These are phyloP conservation scores for Parnassius apollo DNA, from an alignment of 2,888 invertebrate species.

Conservation along the genomic window DNA sequence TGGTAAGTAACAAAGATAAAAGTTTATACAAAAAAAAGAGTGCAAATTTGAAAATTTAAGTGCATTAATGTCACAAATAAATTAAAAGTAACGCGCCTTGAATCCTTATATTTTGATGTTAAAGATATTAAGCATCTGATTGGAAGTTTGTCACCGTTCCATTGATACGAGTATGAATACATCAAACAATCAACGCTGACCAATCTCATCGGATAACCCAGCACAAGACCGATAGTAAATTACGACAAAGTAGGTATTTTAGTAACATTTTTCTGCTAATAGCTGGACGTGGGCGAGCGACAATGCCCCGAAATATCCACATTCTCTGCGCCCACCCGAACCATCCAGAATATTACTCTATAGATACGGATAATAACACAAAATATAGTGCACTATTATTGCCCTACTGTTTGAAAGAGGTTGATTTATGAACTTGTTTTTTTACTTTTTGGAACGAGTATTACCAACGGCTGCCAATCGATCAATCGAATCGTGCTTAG, in stretches of 20 bases:
- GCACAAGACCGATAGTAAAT: slow-evolving; percentile 50
- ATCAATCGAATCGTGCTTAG: background rate
- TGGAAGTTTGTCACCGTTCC: background rate
- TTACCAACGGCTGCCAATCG: background rate
- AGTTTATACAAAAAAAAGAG: slow-evolving; percentile 36
- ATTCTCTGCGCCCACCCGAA: slow-evolving; percentile 63
- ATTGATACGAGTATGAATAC: slow-evolving; percentile 15
- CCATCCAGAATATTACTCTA: slow-evolving; percentile 62
- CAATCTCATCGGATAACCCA: slow-evolving; percentile 59
- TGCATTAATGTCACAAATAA: background rate
- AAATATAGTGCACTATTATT: slow-evolving; percentile 22
- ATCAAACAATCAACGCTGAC: slow-evolving; percentile 27
- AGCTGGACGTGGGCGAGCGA: slow-evolving; percentile 67
- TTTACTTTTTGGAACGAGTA: slow-evolving; percentile 13
- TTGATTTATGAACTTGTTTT: slow-evolving; percentile 26
- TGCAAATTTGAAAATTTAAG: background rate
- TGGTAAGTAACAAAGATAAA: slow-evolving; percentile 67
- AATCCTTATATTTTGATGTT: too few species aligned
- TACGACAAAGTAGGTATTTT: slow-evolving; percentile 61
- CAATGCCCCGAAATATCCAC: slow-evolving; percentile 72
- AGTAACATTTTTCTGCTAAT: slow-evolving; percentile 72
- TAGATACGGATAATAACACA: slow-evolving; percentile 41
- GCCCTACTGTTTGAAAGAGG: slow-evolving; percentile 15
- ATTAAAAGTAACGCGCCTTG: too few species aligned
- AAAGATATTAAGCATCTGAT: background rate